A percentile compares a stretch with the other conserved stretches of the same genome.
Evolutionary conservation across 2,888 invertebrate genomes (phyloP).

Genomic region (Brenthis daphne): DNA sequence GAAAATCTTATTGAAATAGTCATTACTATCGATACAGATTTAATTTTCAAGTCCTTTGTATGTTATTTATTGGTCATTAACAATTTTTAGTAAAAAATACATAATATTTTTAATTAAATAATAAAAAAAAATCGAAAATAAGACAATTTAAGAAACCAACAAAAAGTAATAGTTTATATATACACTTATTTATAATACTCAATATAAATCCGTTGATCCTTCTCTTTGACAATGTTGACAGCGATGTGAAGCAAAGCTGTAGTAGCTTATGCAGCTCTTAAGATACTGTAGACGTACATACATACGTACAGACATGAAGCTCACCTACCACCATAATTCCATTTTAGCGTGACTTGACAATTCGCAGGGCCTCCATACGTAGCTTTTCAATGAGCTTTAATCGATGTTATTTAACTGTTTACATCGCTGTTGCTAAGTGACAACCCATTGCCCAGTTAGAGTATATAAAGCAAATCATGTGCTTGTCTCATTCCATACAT

Average conservation of each 20-base stretch:
- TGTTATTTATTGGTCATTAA: too few species aligned
- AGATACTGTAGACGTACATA: background rate
- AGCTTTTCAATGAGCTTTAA: constrained; percentile 1
- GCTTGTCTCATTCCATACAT: background rate
- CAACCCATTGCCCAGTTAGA: constrained; percentile 14
- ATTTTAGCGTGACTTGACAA: constrained; percentile 5
- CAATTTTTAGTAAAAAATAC: too few species aligned
- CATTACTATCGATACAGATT: too few species aligned
- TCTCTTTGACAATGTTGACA: too few species aligned
- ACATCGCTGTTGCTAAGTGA: constrained; percentile 24
- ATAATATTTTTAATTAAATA: too few species aligned
- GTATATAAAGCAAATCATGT: background rate
- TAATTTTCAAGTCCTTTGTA: too few species aligned
- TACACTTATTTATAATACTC: too few species aligned
- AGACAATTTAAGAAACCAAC: too few species aligned
- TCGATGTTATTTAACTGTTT: constrained; percentile 21
- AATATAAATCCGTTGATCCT: too few species aligned
- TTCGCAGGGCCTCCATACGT: background rate
- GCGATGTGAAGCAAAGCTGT: background rate
- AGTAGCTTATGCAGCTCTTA: background rate
- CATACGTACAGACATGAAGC: background rate
- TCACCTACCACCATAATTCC: constrained; percentile 1
- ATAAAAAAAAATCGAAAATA: too few species aligned
- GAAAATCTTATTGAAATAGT: too few species aligned
- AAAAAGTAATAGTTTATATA: too few species aligned